A percentile compares a stretch with the other conserved stretches of the same genome.
phyloP scores from a whole-genome alignment of 2,113 vertebrate species.

The cat (Felis catus) region F.catus_Fca126_mat1.0 CM031412.1:152589501-152590000 shows the following conservation, averaged over 20 bases:
- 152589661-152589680: background rate
- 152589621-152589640: background rate
- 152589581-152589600: background rate
- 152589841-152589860: background rate
- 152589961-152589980: background rate
- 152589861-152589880: background rate
- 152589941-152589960: background rate
- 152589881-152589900: background rate
- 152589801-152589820: background rate
- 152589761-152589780: background rate
- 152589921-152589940: background rate
- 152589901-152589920: background rate
- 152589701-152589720: background rate
- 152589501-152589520: background rate
- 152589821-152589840: background rate
- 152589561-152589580: background rate
- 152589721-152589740: slow-evolving; percentile 20
- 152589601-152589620: background rate
- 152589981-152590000: background rate
- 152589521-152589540: background rate
- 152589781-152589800: background rate
- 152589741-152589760: background rate
- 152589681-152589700: background rate
- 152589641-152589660: background rate
- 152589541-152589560: background rate